phyloP scores from a whole-genome alignment of 2,797 vertebrate species.

The Oreochromis grahami region DNA sequence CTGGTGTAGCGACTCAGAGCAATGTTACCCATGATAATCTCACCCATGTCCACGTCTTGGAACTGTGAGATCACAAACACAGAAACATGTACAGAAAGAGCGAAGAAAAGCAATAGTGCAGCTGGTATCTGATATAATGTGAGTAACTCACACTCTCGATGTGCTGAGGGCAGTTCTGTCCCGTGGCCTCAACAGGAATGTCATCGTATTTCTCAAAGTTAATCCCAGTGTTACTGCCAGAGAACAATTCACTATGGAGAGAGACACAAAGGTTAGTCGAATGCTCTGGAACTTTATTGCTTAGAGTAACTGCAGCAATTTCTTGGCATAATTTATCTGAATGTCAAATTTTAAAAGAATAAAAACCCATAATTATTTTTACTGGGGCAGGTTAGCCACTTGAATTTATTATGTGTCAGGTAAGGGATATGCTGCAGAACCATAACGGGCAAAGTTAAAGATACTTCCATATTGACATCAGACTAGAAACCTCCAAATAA shows the following conservation, averaged over 20 bases:
- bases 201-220: slow-evolving; percentile 99
- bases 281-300: background rate
- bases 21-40: slow-evolving; percentile 96
- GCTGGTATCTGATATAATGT: background rate
- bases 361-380: background rate
- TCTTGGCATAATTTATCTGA: background rate
- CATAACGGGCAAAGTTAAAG: background rate
- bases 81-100: background rate
- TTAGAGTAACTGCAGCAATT: background rate
- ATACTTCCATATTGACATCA: background rate
- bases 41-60: slow-evolving; percentile 93
- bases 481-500: background rate
- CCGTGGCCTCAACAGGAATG: slow-evolving; percentile 97
- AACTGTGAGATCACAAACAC: slow-evolving; percentile 73
- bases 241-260: slow-evolving; percentile 85
- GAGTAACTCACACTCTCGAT: slow-evolving; percentile 88
- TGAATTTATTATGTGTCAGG: background rate
- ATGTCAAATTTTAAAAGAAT: background rate
- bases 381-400: rapidly evolving
- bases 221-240: slow-evolving; percentile 94
- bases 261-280: background rate
- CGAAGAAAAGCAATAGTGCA: background rate
- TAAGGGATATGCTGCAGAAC: background rate
- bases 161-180: slow-evolving; percentile 90
- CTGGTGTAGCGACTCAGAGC: slow-evolving; percentile 89